phyloP scores from a whole-genome alignment of 2,888 invertebrate genomes.

The Graphium colonna region DNA sequence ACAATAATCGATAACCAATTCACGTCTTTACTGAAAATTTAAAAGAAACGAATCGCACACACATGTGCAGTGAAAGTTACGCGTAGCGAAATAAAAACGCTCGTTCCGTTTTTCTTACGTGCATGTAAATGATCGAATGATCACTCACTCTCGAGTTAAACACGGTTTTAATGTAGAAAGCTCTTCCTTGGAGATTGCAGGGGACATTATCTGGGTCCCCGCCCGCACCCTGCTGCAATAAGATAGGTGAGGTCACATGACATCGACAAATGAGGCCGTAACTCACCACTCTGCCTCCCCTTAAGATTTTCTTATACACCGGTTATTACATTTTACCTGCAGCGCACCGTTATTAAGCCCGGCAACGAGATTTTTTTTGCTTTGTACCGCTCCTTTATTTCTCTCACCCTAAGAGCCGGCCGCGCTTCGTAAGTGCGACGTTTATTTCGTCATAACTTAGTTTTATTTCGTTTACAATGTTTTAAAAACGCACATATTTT shows the following conservation, averaged over 20 bases:
- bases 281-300: slow-evolving; percentile 53
- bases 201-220: slow-evolving; percentile 10
- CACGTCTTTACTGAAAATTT: no score
- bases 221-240: slow-evolving; percentile 39
- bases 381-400: slow-evolving; percentile 13
- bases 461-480: slow-evolving; percentile 12
- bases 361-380: slow-evolving; percentile 11
- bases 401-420: slow-evolving; percentile 14
- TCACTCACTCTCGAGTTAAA: not conserved
- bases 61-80: not conserved
- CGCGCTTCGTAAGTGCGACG: slow-evolving; percentile 10
- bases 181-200: not conserved
- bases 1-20: no score
- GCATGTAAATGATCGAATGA: not conserved
- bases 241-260: slow-evolving; percentile 65
- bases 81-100: not conserved
- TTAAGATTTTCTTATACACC: slow-evolving; percentile 61
- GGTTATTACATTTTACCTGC: slow-evolving; percentile 30
- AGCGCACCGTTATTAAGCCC: slow-evolving; percentile 24
- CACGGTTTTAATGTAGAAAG: slow-evolving; percentile 2
- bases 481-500: slow-evolving; percentile 3
- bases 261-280: slow-evolving; percentile 70
- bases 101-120: not conserved
- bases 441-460: slow-evolving; percentile 18
- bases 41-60: not conserved